These are phyloP conservation scores for Morone saxatilis DNA, from an alignment of 2,113 vertebrate species.

Conservation along the genomic window DNA sequence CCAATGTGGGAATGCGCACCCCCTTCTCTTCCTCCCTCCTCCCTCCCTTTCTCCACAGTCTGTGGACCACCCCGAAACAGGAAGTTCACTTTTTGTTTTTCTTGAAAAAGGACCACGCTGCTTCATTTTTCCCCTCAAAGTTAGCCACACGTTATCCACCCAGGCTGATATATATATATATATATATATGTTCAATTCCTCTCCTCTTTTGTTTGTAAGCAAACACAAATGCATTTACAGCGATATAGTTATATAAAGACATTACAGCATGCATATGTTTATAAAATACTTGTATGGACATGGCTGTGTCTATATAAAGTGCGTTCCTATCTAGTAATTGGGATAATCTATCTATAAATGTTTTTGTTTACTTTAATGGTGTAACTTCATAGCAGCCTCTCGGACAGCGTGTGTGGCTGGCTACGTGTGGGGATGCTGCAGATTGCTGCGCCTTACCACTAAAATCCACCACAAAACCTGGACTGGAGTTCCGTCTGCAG, in stretches of 20 bases:
- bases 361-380: conserved; percentile 70
- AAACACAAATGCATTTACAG: background rate
- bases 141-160: conserved; percentile 22
- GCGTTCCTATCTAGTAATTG: conserved; percentile 48
- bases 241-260: conserved; percentile 35
- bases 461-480: conserved; percentile 68
- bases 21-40: conserved; percentile 64
- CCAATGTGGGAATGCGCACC: conserved; percentile 84
- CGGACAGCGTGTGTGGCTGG: conserved; percentile 75
- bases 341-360: conserved; percentile 65
- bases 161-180: background rate
- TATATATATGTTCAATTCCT: background rate
- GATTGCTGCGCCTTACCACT: conserved; percentile 50
- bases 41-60: conserved; percentile 82
- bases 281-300: conserved; percentile 23
- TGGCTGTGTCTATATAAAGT: conserved; percentile 47
- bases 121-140: conserved; percentile 51
- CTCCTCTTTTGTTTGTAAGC: background rate
- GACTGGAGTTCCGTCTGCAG: conserved; percentile 56
- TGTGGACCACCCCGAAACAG: conserved; percentile 91
- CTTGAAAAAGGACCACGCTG: conserved; percentile 76
- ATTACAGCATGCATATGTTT: background rate
- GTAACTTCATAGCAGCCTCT: conserved; percentile 68
- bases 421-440: conserved; percentile 72
- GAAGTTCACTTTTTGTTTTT: conserved; percentile 90